Evolutionary conservation across 2,113 vertebrate genomes (phyloP).

Genomic region (Tretioscincus oriximinensis): DNA sequence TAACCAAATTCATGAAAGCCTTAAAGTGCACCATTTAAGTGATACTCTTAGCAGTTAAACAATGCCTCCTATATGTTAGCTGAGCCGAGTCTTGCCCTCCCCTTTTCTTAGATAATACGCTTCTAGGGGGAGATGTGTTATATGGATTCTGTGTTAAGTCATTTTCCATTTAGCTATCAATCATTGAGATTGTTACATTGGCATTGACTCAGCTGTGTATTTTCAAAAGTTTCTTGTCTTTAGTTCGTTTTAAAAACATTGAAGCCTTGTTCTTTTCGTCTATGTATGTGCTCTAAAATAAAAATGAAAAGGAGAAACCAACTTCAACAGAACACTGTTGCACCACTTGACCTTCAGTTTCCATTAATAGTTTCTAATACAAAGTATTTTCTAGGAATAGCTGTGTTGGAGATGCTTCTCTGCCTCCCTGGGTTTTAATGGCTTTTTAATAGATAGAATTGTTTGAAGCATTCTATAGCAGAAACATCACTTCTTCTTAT

Average conservation of each 20-base stretch:
- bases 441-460: slow-evolving; percentile 6
- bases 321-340: slow-evolving; percentile 3
- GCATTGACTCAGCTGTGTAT: slow-evolving; percentile 6
- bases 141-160: slow-evolving; percentile 6
- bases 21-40: background rate
- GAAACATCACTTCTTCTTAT: slow-evolving; percentile 13
- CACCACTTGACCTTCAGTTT: slow-evolving; percentile 43
- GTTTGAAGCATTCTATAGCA: slow-evolving; percentile 11
- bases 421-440: slow-evolving; percentile 24
- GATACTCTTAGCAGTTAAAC: background rate
- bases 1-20: too few species aligned
- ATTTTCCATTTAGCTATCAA: slow-evolving; percentile 21
- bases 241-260: slow-evolving; percentile 24
- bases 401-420: background rate
- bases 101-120: background rate
- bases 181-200: slow-evolving; percentile 11
- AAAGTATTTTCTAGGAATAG: slow-evolving; percentile 37
- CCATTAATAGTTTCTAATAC: slow-evolving; percentile 21
- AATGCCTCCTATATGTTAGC: background rate
- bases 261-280: slow-evolving; percentile 5
- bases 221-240: slow-evolving; percentile 4
- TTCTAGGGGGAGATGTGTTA: slow-evolving; percentile 1
- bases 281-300: background rate
- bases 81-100: background rate
- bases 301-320: background rate